Percentiles rank a stretch among this genome's conserved stretches.
These are phyloP conservation scores for Urocynchramus pylzowi DNA, from an alignment of 2,113 vertebrate species.

Conservation along the genomic window DNA sequence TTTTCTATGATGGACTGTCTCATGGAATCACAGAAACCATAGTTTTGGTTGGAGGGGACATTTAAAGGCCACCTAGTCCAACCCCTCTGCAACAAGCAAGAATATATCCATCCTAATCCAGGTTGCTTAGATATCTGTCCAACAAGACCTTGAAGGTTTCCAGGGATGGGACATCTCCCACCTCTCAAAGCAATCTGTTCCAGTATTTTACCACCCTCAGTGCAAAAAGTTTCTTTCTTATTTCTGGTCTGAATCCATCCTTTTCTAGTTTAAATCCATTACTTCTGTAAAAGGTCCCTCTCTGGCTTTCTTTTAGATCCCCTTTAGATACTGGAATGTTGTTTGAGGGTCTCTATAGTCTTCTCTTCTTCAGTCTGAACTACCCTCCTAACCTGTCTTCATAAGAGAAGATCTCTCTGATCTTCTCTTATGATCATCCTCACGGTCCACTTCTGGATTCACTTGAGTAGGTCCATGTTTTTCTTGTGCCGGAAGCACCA, in stretches of 20 bases:
- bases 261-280: not conserved
- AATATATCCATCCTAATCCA: not conserved
- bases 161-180: not conserved
- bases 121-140: not conserved
- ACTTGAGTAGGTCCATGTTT: not conserved
- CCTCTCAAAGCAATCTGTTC: not conserved
- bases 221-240: not conserved
- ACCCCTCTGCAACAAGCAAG: fast-evolving
- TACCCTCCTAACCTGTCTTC: not conserved
- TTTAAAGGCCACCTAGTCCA: not conserved
- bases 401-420: too few species aligned
- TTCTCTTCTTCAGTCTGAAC: not conserved
- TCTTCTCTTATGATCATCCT: too few species aligned
- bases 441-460: too few species aligned
- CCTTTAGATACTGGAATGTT: not conserved
- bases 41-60: not conserved
- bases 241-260: not conserved
- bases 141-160: not conserved
- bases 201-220: not conserved
- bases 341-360: not conserved
- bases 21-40: not conserved
- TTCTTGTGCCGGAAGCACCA: not conserved
- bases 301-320: not conserved
- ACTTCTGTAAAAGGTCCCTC: not conserved
- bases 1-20: not conserved